phyloP scores from a whole-genome alignment of 2,113 vertebrate species.

The Thinocorus orbignyianus region DNA sequence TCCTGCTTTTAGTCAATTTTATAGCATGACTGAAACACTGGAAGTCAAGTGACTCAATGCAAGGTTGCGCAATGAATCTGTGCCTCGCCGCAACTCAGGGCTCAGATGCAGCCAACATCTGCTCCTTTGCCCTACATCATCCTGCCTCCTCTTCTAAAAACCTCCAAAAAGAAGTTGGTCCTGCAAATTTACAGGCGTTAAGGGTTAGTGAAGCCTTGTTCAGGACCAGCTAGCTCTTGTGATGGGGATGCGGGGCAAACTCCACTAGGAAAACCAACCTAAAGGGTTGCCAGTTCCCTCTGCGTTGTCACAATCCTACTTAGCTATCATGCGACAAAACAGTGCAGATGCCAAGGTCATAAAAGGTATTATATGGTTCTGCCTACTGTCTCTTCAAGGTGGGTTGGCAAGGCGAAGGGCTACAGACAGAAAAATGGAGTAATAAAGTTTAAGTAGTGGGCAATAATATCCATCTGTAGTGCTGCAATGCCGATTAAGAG shows the following conservation, averaged over 20 bases:
- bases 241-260: background rate
- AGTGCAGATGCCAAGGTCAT: conserved; percentile 62
- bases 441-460: conserved; percentile 77
- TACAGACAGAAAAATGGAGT: conserved; percentile 72
- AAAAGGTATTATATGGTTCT: conserved; percentile 65
- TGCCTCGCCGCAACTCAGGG: background rate
- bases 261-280: conserved; percentile 3
- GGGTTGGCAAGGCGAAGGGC: conserved; percentile 65
- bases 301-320: conserved; percentile 17
- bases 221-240: background rate
- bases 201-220: background rate
- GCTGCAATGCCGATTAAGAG: conserved; percentile 73
- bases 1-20: conserved; percentile 50
- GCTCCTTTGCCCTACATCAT: background rate
- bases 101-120: background rate
- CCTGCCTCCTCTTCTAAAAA: background rate
- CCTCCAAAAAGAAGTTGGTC: background rate
- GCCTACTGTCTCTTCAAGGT: conserved; percentile 70
- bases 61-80: conserved; percentile 53
- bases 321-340: conserved; percentile 52
- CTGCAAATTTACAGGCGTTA: background rate
- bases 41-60: conserved; percentile 44
- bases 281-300: background rate
- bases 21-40: background rate
- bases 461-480: conserved; percentile 76